Evolutionary conservation across 1,140 invertebrate genomes (phyloP), one percentile per base, ranked within the genome.

Genomic region (Macrobrachium rosenbergii): DNA sequence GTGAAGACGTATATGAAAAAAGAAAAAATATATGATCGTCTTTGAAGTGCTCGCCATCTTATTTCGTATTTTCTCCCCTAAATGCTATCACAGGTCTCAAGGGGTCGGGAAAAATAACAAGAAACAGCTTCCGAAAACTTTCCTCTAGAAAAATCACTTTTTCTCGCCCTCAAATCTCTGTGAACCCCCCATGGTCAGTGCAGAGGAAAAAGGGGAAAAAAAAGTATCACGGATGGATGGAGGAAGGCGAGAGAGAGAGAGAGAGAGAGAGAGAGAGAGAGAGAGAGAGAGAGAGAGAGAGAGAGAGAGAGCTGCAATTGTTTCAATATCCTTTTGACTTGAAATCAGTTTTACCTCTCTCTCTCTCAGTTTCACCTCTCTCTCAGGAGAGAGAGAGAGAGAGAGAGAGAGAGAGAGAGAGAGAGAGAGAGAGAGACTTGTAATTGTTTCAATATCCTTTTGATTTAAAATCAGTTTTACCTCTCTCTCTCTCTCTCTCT

Each of bases 371-470:
- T 69, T 69, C n/a, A 69, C 28, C 28, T 37, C 28, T 37, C 28
- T 2, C 28, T 37, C 28, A 1, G 1, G 52, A 59, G 52, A 78
- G 14, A 78, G 43, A 67, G 5, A 81, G 79, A 43, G 52, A 67
- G 60, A 81, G 0, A 81, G 62, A 37, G 43, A 78, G 52, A 78
- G 76, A 59, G 52, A 78, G 12, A 59, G 52, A 59, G 60, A 58
- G 14, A 78, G 8, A 78, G 10, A 78, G 43, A 63, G 52, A 80
- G 23, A 60, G 16, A 76, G 16, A 2, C 21, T 7, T 23, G 37
- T 8, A 69, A 14, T 23, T 28, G 37, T 69, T n/a, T 69, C 67
- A 69, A 69, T 69, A n/a, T n/a, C n/a, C 2, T 28, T 11, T 69
- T 11, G 67, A 28, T 69, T 69, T 69, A 11, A 23, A 69, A 69